Evolutionary conservation across 30 jellyfish, hydroid and myxozoan species (phyloP).

Genomic region (Nemopilema nomurai): DNA sequence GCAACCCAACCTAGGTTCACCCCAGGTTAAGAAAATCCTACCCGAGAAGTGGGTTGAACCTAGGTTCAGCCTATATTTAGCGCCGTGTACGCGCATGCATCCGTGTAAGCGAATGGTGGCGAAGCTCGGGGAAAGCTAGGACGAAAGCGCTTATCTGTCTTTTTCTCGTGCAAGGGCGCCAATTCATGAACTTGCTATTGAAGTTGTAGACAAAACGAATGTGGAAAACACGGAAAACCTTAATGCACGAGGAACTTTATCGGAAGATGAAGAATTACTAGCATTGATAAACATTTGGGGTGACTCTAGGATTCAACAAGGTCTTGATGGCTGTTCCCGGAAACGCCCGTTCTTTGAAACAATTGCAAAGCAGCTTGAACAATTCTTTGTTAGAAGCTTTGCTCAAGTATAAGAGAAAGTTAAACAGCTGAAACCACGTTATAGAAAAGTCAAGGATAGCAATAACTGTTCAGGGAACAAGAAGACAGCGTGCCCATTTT

Average conservation of each 20-base stretch:
- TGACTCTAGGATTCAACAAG: conserved; percentile 11
- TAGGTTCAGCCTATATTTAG: background rate
- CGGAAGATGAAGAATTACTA: background rate
- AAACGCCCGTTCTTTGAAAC: conserved; percentile 10
- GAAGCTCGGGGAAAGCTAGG: background rate
- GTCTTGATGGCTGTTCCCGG: conserved; percentile 26
- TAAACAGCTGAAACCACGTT: conserved; percentile 3
- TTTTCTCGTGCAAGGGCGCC: background rate
- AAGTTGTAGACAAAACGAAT: conserved; percentile 14
- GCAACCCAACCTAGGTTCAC: background rate
- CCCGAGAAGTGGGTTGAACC: background rate
- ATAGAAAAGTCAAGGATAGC: conserved; percentile 6
- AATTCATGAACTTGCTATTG: background rate
- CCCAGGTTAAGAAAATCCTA: background rate
- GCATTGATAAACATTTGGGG: background rate
- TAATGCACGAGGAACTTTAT: background rate
- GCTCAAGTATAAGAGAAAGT: conserved; percentile 3
- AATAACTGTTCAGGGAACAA: conserved; percentile 14
- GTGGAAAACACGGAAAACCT: too few species aligned
- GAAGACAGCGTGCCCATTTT: conserved; percentile 14
- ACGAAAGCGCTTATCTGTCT: background rate
- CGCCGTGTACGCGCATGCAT: background rate
- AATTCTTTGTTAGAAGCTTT: background rate
- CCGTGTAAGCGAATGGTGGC: too few species aligned
- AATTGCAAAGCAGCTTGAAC: conserved; percentile 14